A percentile compares a stretch with the other conserved stretches of the same genome.
Evolutionary conservation across 1,140 invertebrate genomes (phyloP).

Genomic region (Anagrus nilaparvatae): DNA sequence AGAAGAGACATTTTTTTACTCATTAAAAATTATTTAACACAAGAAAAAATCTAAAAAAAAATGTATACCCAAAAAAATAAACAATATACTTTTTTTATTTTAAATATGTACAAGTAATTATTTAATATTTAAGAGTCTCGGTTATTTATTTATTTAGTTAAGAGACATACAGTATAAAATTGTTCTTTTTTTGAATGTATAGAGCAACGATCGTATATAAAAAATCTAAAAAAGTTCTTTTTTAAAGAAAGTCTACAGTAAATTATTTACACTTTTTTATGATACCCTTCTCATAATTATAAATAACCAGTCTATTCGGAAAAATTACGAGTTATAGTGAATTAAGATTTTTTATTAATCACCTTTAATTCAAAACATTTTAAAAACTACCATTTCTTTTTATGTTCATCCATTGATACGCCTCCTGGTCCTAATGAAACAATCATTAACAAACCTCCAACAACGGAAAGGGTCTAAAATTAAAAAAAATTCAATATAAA

Average conservation of each 20-base stretch:
- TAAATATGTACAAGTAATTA: too few relatives aligned
- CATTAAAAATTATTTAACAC: too few relatives aligned
- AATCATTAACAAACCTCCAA: slow-evolving; percentile 98
- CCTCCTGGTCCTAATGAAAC: slow-evolving; percentile 96
- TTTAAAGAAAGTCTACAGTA: slow-evolving; percentile 5
- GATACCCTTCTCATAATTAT: slow-evolving; percentile 4
- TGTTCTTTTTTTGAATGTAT: too few relatives aligned
- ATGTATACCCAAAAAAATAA: too few relatives aligned
- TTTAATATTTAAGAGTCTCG: too few relatives aligned
- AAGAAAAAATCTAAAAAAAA: too few relatives aligned
- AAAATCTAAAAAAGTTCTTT: slow-evolving; percentile 5
- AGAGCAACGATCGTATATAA: slow-evolving; percentile 11
- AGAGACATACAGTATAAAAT: too few relatives aligned
- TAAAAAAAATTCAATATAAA: slow-evolving; percentile 16
- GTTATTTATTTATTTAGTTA: too few relatives aligned
- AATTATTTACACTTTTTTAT: slow-evolving; percentile 11
- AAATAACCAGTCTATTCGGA: slow-evolving; percentile 9
- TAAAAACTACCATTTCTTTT: slow-evolving; percentile 98
- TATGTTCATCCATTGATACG: slow-evolving; percentile 99
- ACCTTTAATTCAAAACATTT: too few relatives aligned
- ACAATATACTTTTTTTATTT: too few relatives aligned
- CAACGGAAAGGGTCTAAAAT: slow-evolving; percentile 91
- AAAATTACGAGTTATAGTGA: slow-evolving; percentile 17
- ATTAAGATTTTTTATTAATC: slow-evolving; percentile 10
- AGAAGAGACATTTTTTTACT: too few relatives aligned